Evolutionary conservation across 2,113 vertebrate genomes (phyloP).

Genomic region (Psilopsiagon aurifrons): DNA sequence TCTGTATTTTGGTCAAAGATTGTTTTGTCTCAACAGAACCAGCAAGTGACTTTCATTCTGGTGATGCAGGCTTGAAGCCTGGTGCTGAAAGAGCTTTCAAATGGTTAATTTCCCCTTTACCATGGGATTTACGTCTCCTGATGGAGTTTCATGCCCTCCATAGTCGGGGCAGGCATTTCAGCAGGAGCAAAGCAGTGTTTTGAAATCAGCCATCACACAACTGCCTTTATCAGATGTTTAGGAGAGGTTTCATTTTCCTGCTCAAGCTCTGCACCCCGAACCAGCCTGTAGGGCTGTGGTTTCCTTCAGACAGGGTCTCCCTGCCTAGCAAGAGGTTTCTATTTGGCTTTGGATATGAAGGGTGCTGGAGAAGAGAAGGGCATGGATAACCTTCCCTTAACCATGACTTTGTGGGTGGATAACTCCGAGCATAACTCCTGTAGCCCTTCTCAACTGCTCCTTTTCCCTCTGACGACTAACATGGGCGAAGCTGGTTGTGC

Average conservation of each 20-base stretch:
- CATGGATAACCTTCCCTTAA: neutral
- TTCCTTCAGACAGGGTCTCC: neutral
- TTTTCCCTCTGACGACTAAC: constrained; percentile 40
- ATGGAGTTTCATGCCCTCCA: neutral
- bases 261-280: neutral
- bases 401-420: neutral
- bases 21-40: neutral
- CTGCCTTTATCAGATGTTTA: neutral
- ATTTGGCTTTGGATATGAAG: neutral
- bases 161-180: accelerated
- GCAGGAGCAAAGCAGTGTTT: neutral
- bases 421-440: neutral
- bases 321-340: neutral
- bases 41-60: neutral
- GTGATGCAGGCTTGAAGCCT: neutral
- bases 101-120: neutral
- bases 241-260: neutral
- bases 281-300: neutral
- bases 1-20: neutral
- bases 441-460: neutral
- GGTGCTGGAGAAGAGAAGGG: neutral
- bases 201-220: neutral
- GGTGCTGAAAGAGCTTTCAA: neutral
- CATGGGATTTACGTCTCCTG: neutral
- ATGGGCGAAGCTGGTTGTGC: neutral